These are phyloP conservation scores for Limosa lapponica DNA, from an alignment of 2,797 vertebrate genomes.

Conservation along the genomic window DNA sequence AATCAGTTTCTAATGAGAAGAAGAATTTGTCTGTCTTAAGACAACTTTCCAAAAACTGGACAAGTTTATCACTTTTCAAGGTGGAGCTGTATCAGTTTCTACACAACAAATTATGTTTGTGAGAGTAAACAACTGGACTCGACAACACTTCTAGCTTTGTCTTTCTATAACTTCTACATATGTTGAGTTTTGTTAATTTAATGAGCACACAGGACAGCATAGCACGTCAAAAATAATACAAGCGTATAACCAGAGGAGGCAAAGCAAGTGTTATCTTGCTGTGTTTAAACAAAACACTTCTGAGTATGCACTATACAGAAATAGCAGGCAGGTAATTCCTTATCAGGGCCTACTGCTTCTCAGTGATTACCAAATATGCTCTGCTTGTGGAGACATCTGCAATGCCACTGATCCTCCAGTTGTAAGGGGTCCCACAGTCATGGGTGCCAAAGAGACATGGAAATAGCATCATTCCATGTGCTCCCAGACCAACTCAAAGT, in stretches of 20 bases:
- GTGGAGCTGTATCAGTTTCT: not conserved
- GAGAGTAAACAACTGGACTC: not conserved
- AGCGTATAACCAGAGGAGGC: not conserved
- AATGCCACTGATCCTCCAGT: accelerated
- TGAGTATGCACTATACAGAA: not conserved
- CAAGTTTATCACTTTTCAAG: not conserved
- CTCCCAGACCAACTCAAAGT: not conserved
- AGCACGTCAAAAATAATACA: not conserved
- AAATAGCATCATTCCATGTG: not conserved
- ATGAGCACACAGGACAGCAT: not conserved
- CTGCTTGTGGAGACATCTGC: not conserved
- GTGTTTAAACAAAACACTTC: not conserved
- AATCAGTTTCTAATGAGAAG: not conserved
- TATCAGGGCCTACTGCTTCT: not conserved
- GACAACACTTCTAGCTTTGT: not conserved
- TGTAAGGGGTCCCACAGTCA: accelerated
- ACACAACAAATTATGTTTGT: not conserved
- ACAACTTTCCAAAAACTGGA: not conserved
- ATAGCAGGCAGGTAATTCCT: not conserved
- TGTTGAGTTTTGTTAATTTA: accelerated
- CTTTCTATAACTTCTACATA: not conserved
- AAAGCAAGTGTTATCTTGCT: not conserved
- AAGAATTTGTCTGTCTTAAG: not conserved
- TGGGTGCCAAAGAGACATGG: not conserved
- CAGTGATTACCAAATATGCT: not conserved